These are phyloP conservation scores for Scylla paramamosain DNA, from an alignment of 1,140 invertebrate genomes.

Conservation along the genomic window DNA sequence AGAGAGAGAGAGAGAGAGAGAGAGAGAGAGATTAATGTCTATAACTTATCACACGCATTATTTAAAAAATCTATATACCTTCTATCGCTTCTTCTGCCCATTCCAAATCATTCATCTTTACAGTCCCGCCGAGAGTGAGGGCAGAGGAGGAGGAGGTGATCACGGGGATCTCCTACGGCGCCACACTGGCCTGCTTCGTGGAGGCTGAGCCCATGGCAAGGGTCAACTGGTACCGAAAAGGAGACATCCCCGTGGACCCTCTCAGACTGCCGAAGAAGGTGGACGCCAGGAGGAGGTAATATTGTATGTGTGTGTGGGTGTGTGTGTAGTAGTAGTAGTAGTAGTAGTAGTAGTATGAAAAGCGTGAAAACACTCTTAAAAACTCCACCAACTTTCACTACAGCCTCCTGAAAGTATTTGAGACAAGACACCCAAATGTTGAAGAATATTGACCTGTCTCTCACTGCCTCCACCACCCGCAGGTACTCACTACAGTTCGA, in stretches of 20 bases:
- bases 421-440: background rate
- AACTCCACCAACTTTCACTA: too few species aligned
- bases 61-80: background rate
- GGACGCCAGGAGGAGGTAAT: background rate
- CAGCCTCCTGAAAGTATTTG: background rate
- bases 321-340: background rate
- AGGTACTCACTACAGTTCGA: constrained; percentile 66
- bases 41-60: background rate
- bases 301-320: too few species aligned
- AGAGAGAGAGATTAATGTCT: background rate
- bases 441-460: background rate
- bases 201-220: constrained; percentile 36
- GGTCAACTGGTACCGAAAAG: constrained; percentile 57
- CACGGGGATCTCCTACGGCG: constrained; percentile 36
- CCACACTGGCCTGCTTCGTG: constrained; percentile 60
- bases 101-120: background rate
- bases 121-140: constrained; percentile 53
- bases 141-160: constrained; percentile 42
- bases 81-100: background rate
- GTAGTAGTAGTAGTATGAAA: background rate
- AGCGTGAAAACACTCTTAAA: background rate
- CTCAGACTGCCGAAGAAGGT: constrained; percentile 35
- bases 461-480: background rate
- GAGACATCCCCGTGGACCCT: constrained; percentile 54
- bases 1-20: constrained; percentile 9